Evolutionary conservation across 2,888 invertebrate genomes (phyloP), one percentile per base, ranked within the genome.

Genomic region (Chironomus tentans): DNA sequence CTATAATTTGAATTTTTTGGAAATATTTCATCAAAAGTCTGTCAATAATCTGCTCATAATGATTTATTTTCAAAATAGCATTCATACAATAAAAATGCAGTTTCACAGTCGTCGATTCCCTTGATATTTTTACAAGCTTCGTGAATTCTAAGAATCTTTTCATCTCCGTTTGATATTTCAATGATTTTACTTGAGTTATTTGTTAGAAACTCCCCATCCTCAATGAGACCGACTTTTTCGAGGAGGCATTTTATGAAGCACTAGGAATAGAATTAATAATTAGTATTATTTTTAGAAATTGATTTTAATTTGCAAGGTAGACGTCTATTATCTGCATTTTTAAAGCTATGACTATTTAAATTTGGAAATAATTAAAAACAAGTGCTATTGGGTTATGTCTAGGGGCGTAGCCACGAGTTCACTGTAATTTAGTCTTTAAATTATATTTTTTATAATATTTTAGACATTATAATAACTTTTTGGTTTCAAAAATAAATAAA

Each of bases 191-290:
- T 56, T 56, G 18, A 56, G 6, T 56, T 56, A 5, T 18, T 5
- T 0, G 7, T 15, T 7, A 56, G 38, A 7, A 83, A 15, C 72
- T 79, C 78, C 2, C 81, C 81, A 47, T 62, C 22, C 73, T 73
- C 78, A 0, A 82, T 0, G 10, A 81, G 77, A 6, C 81, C 82
- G 3, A 50, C 2, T 77, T 81, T 81, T 77, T 83, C 82, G 68
- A 83, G 77, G 78, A 82, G 81, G 22, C 83, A 83, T 68, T 81
- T 81, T 46, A 80, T 77, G 61, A 83, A 82, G 77, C 83, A 83
- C 77, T 82, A 81, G 7, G 10, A 61, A 72, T 4, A 46, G 18
- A 69, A 28, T 3, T 4, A 3, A 24, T 24, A 3, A n/a, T n/a
- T n/a, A n/a, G n/a, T n/a, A n/a, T n/a, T n/a, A n/a, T n/a, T n/a